These are phyloP conservation scores for Omphaloscelis lunosa DNA, from an alignment of 2,888 invertebrate genomes.

Conservation along the genomic window DNA sequence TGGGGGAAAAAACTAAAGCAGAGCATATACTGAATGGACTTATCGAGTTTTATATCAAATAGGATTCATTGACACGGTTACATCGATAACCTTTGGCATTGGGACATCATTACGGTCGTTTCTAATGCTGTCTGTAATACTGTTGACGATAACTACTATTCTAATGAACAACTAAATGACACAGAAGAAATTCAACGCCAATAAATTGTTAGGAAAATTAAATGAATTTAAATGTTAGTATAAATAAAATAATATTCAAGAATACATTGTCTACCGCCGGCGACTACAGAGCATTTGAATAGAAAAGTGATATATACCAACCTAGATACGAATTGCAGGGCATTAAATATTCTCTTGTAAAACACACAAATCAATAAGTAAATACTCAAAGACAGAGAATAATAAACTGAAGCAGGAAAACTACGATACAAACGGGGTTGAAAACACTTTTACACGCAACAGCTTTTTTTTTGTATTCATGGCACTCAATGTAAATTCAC, in stretches of 20 bases:
- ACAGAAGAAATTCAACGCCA: not conserved
- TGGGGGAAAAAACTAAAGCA: slow-evolving; percentile 67
- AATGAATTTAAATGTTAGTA: not conserved
- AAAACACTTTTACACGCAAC: not conserved
- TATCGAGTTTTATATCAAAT: slow-evolving; percentile 59
- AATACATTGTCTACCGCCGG: too few relatives aligned
- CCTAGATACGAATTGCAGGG: not conserved
- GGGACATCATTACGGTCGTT: slow-evolving; percentile 54
- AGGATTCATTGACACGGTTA: slow-evolving; percentile 67
- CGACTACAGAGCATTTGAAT: not conserved
- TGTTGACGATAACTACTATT: slow-evolving; percentile 1
- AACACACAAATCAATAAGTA: not conserved
- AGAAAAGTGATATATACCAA: not conserved
- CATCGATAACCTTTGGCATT: slow-evolving; percentile 71
- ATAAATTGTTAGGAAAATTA: not conserved
- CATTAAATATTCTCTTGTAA: not conserved
- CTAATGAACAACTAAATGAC: not conserved
- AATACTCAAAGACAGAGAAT: not conserved
- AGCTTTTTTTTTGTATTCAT: not conserved
- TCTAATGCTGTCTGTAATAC: slow-evolving; percentile 31
- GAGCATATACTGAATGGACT: slow-evolving; percentile 66
- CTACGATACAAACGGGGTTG: not conserved
- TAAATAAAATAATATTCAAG: not conserved
- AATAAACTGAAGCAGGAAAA: not conserved
- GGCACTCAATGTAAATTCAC: not conserved